A percentile compares a stretch with the other conserved stretches of the same genome.
Conservation (phyloP, 2,797 vertebrate genomes). For the Alca torda region DNA sequence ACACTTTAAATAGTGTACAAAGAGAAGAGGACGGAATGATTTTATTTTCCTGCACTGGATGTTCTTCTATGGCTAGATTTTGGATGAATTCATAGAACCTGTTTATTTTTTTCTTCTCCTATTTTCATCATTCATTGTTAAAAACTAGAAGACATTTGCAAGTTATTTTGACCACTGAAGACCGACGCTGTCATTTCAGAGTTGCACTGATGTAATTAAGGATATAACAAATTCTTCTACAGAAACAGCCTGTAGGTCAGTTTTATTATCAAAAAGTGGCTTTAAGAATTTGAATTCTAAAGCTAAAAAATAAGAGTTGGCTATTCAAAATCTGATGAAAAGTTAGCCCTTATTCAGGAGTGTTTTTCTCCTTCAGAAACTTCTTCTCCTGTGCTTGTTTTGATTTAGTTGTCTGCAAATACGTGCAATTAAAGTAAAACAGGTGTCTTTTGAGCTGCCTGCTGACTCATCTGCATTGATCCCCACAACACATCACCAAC, state of each 20-base stretch:
- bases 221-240: not conserved
- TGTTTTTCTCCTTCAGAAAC: not conserved
- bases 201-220: conserved; percentile 32
- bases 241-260: not conserved
- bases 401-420: not conserved
- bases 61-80: not conserved
- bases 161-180: not conserved
- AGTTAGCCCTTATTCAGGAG: conserved; percentile 55
- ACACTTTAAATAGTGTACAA: not conserved
- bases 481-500: not conserved
- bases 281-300: not conserved
- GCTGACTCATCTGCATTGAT: not conserved
- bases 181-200: not conserved
- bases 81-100: not conserved
- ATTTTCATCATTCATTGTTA: not conserved
- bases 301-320: not conserved
- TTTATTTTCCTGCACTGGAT: not conserved
- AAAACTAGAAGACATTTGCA: not conserved
- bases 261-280: not conserved
- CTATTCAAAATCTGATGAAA: conserved; percentile 4
- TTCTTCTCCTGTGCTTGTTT: not conserved
- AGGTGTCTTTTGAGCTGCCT: not conserved
- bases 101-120: not conserved
- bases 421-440: not conserved
- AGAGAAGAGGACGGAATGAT: not conserved